phyloP scores from a whole-genome alignment of 2,888 invertebrate genomes.

The Conistra vaccinii region DNA sequence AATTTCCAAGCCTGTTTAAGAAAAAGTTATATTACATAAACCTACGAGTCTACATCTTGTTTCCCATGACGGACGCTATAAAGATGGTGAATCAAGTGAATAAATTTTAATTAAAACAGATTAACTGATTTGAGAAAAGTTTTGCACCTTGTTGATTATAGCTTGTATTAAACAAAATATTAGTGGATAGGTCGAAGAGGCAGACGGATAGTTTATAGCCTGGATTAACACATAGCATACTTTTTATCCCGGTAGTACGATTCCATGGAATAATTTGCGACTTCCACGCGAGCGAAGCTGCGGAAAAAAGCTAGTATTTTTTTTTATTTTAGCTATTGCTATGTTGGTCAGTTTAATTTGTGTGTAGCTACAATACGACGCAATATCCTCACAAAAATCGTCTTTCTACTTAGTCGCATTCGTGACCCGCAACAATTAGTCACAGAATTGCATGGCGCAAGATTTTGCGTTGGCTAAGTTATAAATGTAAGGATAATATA shows the following conservation, averaged over 20 bases:
- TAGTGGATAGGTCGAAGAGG: no score
- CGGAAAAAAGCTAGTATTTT: no score
- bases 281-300: no score
- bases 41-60: neutral
- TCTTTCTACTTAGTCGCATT: constrained; percentile 12
- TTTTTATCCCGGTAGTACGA: no score
- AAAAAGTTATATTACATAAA: constrained; percentile 23
- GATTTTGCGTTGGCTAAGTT: constrained; percentile 10
- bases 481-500: constrained; percentile 4
- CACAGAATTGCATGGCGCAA: constrained; percentile 1
- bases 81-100: neutral
- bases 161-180: neutral
- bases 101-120: constrained; percentile 12
- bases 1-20: no score
- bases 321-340: no score
- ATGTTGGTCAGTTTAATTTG: no score
- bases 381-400: neutral
- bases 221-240: no score
- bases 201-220: no score
- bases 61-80: neutral
- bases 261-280: no score
- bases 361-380: no score
- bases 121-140: no score
- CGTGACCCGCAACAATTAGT: constrained; percentile 15
- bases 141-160: neutral